phyloP scores from a whole-genome alignment of 1,140 invertebrate genomes.

The Ganaspis sp. region DNA sequence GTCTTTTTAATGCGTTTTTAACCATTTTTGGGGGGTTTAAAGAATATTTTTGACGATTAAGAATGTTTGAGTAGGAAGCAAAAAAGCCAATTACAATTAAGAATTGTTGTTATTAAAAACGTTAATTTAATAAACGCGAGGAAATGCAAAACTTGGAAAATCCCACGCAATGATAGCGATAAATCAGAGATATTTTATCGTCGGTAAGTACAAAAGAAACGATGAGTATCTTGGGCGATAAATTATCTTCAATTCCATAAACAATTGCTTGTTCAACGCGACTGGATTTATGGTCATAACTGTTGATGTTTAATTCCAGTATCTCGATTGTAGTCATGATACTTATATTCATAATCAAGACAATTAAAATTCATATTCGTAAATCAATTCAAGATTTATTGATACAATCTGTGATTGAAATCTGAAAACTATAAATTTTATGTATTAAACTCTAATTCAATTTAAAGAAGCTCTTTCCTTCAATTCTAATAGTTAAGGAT shows the following conservation, averaged over 20 bases:
- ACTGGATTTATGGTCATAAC: slow-evolving; percentile 3
- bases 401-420: background rate
- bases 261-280: background rate
- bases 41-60: too few relatives aligned
- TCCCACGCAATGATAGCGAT: background rate
- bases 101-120: background rate
- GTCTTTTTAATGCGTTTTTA: too few relatives aligned
- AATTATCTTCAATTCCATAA: slow-evolving; percentile 5
- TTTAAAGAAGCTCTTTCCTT: too few relatives aligned
- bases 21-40: too few relatives aligned
- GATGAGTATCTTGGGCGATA: slow-evolving; percentile 7
- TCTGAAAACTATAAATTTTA: background rate
- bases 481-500: too few relatives aligned
- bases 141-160: background rate
- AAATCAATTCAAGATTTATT: background rate
- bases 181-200: slow-evolving; percentile 11
- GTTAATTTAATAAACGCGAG: background rate
- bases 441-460: too few relatives aligned
- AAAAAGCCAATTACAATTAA: too few relatives aligned
- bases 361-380: background rate
- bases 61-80: too few relatives aligned
- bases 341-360: background rate
- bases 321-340: slow-evolving; percentile 10
- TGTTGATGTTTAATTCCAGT: background rate
- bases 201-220: background rate